Percentiles rank a stretch among this genome's conserved stretches.
Conservation (phyloP, 92 coral and sea anemone species). For the Hydrozoanthus gracilis region DNA sequence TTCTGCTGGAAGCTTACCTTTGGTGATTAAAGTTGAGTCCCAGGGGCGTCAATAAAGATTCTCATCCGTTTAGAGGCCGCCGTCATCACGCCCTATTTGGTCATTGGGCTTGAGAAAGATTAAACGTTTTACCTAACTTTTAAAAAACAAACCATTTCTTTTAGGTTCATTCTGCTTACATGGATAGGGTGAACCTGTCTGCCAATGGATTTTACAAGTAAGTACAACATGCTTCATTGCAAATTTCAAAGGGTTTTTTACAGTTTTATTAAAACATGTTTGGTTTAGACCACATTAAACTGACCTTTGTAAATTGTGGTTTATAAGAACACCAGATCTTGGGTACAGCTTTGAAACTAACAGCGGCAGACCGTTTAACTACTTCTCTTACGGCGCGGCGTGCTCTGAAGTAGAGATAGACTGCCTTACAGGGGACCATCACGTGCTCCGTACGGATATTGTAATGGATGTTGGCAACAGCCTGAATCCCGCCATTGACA, state of each 20-base stretch:
- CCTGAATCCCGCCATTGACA: conserved; percentile 87
- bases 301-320: no score
- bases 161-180: conserved; percentile 75
- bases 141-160: neutral
- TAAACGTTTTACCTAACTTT: no score
- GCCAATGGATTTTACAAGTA: conserved; percentile 90
- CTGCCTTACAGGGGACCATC: conserved; percentile 73
- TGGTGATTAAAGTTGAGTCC: no score
- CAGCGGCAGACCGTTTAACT: conserved; percentile 74
- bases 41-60: no score
- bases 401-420: conserved; percentile 92
- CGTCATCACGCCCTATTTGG: no score
- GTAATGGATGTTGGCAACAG: conserved; percentile 93
- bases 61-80: no score
- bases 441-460: conserved; percentile 84
- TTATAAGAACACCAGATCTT: conserved; percentile 73
- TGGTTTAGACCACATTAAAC: neutral
- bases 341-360: conserved; percentile 73
- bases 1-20: no score
- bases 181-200: conserved; percentile 77
- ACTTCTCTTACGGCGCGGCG: conserved; percentile 81
- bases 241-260: no score
- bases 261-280: neutral
- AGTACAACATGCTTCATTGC: neutral
- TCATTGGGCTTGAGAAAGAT: no score